Evolutionary conservation across 2,113 vertebrate genomes (phyloP), one percentile per base, ranked within the genome.

Genomic region (Sceloporus undulatus): DNA sequence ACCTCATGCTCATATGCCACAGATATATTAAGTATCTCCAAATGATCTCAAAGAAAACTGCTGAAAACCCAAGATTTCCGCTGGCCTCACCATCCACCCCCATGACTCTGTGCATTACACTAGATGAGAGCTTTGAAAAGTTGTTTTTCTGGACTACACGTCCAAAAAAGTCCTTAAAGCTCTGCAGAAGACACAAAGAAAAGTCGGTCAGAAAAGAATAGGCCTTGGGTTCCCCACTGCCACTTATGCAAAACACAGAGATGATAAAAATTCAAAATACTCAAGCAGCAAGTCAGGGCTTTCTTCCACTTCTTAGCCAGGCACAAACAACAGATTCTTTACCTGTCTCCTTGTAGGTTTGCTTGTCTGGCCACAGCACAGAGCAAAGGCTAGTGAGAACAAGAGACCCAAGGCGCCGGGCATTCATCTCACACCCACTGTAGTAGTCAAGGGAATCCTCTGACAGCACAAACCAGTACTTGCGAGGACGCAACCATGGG

Each of bases 341-440:
- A 99, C 99, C 98, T 0, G 98, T 99, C 93, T 99, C 98, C 89
- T 99, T 99, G 96, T 97, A 98, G 34, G 97, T 98, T 95, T 97
- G 98, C 86, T 98, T 98, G 96, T 99, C 98, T 0, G 98, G 98
- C 97, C 98, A 99, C n/a, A 98, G 98, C 91, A 99, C 98, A 0
- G 98, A 98, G 93, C 99, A 99, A 84, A 99, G 97, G 90, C 97
- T 99, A 93, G 98, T 99, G 90, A 99, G 98, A 75, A 99, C 99
- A 1, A 99, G 96, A 34, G 97, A 98, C 40, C 98, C 98, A 34
- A 98, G 97, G 18, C 97, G 95, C 65, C 97, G 96, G n/a, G 98
- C 97, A 1, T 97, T 98, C 92, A 97, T 97, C 84, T 98, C 98
- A 0, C 97, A 97, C 92, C 97, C 96, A 68, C 95, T 98, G 97